A percentile compares a stretch with the other conserved stretches of the same genome.
These are phyloP conservation scores for Machimus rusticus DNA, from an alignment of 2,888 invertebrate genomes.

Conservation along the genomic window DNA sequence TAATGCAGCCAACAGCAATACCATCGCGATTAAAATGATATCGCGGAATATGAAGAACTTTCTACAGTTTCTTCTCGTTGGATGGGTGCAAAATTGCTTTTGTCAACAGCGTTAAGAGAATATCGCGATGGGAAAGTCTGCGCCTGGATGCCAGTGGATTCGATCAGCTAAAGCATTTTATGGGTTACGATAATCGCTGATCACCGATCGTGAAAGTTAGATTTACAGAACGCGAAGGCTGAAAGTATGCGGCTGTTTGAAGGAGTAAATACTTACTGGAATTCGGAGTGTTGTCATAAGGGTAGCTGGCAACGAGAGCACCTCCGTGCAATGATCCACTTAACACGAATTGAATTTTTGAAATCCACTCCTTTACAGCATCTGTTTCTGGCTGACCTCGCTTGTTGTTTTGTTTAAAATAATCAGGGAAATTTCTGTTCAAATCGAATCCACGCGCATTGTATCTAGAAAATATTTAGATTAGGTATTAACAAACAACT, in stretches of 20 bases:
- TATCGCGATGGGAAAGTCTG: neutral
- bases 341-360: slow-evolving; percentile 90
- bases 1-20: neutral
- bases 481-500: no score
- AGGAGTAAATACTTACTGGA: slow-evolving; percentile 75
- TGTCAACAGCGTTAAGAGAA: slow-evolving; percentile 7
- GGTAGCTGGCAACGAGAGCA: slow-evolving; percentile 66
- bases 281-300: slow-evolving; percentile 94
- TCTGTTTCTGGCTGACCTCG: slow-evolving; percentile 93
- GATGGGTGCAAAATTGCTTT: slow-evolving; percentile 17
- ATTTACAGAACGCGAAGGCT: neutral
- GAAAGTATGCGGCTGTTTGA: neutral
- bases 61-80: neutral
- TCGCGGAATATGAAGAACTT: neutral
- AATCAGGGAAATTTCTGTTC: slow-evolving; percentile 96
- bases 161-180: neutral
- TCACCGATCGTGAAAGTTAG: slow-evolving; percentile 9
- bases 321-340: slow-evolving; percentile 96
- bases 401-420: slow-evolving; percentile 87
- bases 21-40: neutral
- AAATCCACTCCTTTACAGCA: slow-evolving; percentile 93
- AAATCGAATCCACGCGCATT: slow-evolving; percentile 89
- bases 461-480: slow-evolving; percentile 66
- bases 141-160: neutral
- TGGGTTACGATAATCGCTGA: neutral